Base-by-base conservation (phyloP, 1,140 invertebrate genomes). In the Dinothrombium tinctorium region DNA sequence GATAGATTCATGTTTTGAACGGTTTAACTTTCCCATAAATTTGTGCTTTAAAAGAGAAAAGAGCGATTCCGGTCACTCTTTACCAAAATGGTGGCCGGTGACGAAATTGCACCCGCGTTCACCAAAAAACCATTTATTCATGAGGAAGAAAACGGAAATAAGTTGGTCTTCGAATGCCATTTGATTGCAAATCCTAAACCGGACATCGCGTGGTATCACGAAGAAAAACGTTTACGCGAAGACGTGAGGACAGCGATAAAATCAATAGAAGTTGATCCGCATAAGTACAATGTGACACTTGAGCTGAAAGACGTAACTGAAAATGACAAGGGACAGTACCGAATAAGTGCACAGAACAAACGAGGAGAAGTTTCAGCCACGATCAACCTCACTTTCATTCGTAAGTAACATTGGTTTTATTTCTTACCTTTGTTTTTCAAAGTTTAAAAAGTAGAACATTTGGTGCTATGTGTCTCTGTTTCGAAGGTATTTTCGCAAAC, bases 301-400 rank as follows among this genome's bases (percentile, higher is more conserved):
- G 83, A 92, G 59, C 68, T 96, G 51, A 77, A 87, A 57, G 82
- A 90, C 59, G 87, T 94, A 50, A 74, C 87, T 59, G 84, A 92
- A 69, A 74, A 73, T 19, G 89, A 96, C 61, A 84, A 83, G 46
- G 89, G 89, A 53, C 73, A 89, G 40, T 96, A 96, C 67, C 89
- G 89, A 64, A 86, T 95, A 54, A 84, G 84, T 61, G 89, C 89
- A 50, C 89, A 84, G 62, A 96, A 95, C 62, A 84, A 81, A 62
- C 80, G 83, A 66, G 89, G 89, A 56, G 87, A 95, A 69, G 86
- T 94, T 55, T 77, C 86, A 44, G 87, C 87, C 48, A 92, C 86
- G 52, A 94, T 96, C 61, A 95, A 92, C 61, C 72, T 96, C 55
- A 95, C 95, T 69, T 94, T 96, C 60, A 87, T 82, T 61, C 82